Evolutionary conservation across 2,888 invertebrate genomes (phyloP), one percentile per base, ranked within the genome.

Genomic region (Eretmocerus hayati): DNA sequence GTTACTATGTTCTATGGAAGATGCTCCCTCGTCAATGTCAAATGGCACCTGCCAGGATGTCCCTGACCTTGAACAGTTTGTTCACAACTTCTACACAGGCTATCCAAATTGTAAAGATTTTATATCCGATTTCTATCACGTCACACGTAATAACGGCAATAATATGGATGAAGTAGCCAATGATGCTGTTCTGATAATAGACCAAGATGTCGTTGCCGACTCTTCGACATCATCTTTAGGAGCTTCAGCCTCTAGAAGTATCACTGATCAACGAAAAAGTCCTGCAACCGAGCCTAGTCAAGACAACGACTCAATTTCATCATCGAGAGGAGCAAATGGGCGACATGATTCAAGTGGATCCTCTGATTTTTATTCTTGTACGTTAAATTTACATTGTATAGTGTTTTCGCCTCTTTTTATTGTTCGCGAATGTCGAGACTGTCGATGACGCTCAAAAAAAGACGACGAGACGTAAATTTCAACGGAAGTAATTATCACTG

Each of bases 1-100:
- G 61, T 73, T 93, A 55, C 75, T 96, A 44, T 95, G 95, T 71
- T 92, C 92, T 62, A 87, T 89, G 59, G 93, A 94, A 67, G 90
- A 91, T 58, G 66, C 69, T 0, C 59, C 67, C 4, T 58, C 60
- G 4, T 60, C 68, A 1, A 59, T 65, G 31, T 37, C 52, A 1
- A 55, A 56, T 46, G 48, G 48, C 33, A 36, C 54, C 5, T 64
- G 65, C 44, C 66, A 67, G 46, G 66, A 67, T 15, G 62, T 66
- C 31, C 72, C 73, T 18, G 82, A 84, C 59, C 76, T 83, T 40
- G 82, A 83, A 51, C 81, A 82, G 62, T 84, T 83, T 59, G 80
- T 84, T 20, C 77, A 81, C 38, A 77, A 81, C 58, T 85, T 85
- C 69, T 86, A 85, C 66, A 79, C 78, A 11, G 84, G 84, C 60